Evolutionary conservation across 2,113 vertebrate species (phyloP).

Genomic region (Phodopus roborovskii): DNA sequence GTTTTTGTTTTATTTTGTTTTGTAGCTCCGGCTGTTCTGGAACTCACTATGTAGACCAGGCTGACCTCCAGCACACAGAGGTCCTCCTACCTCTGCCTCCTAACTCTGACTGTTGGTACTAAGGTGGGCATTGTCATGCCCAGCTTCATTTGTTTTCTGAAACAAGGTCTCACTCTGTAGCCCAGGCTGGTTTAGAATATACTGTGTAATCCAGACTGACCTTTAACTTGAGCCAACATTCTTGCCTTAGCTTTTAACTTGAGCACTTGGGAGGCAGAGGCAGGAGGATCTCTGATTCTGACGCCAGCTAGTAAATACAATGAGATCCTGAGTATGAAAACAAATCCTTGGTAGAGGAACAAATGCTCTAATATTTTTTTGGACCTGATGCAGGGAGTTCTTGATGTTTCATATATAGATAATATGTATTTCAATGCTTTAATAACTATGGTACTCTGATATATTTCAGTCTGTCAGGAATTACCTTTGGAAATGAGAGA

Average conservation of each 20-base stretch:
- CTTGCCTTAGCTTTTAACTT: background rate
- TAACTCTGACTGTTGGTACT: background rate
- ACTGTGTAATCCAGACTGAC: background rate
- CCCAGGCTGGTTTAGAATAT: background rate
- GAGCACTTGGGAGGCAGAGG: background rate
- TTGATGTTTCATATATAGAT: background rate
- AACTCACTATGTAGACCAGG: background rate
- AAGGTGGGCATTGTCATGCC: background rate
- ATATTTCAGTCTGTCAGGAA: background rate
- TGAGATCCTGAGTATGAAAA: background rate
- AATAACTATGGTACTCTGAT: background rate
- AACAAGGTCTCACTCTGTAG: background rate
- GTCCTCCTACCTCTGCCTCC: background rate
- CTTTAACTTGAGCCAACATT: background rate
- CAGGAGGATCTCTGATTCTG: background rate
- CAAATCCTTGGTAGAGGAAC: background rate
- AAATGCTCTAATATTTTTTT: background rate
- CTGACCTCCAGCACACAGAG: background rate
- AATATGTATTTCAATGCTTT: background rate
- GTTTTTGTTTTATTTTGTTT: background rate
- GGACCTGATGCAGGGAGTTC: background rate
- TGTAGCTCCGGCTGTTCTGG: background rate
- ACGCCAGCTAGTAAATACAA: background rate
- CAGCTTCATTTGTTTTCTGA: background rate
- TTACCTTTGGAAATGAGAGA: constrained; percentile 41